Percentiles rank a stretch among this genome's conserved stretches.
These are phyloP conservation scores for Bellardia bayeri DNA, from an alignment of 2,888 invertebrate species.

Conservation along the genomic window DNA sequence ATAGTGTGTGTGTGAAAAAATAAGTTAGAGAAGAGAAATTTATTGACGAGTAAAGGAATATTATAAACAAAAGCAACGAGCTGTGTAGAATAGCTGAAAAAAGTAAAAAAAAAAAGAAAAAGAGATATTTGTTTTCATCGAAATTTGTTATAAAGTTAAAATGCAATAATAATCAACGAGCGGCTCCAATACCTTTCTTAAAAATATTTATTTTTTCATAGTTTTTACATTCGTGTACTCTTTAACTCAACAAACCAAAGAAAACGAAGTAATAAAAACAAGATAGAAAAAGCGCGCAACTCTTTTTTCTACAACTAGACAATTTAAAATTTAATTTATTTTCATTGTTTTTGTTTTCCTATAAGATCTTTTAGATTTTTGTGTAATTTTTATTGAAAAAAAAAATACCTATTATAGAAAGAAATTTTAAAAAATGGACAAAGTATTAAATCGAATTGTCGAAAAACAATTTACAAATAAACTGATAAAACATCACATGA, in stretches of 20 bases:
- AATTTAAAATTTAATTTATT: conserved; percentile 35
- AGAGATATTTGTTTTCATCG: conserved; percentile 68
- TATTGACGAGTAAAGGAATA: conserved; percentile 60
- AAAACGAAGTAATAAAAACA: conserved; percentile 66
- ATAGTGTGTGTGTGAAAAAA: conserved; percentile 54
- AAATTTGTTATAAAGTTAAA: conserved; percentile 54
- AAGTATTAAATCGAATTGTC: conserved; percentile 44
- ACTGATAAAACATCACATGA: conserved; percentile 16
- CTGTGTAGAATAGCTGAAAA: conserved; percentile 61
- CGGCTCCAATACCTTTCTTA: conserved; percentile 34
- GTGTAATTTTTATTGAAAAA: conserved; percentile 66
- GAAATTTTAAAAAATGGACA: conserved; percentile 58
- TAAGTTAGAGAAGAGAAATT: conserved; percentile 60
- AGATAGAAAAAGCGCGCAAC: conserved; percentile 68
- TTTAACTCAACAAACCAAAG: conserved; percentile 43
- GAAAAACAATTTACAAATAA: conserved; percentile 36
- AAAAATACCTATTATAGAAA: conserved; percentile 44
- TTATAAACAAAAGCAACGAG: conserved; percentile 57
- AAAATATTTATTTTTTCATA: conserved; percentile 43
- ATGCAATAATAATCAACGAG: conserved; percentile 62
- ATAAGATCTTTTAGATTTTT: conserved; percentile 56
- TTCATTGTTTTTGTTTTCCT: conserved; percentile 63
- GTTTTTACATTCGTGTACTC: conserved; percentile 32
- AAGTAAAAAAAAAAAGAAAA: conserved; percentile 53
- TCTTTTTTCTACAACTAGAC: conserved; percentile 34